Evolutionary conservation across 2,888 invertebrate genomes (phyloP).

Genomic region (Polylopha cassiicola): DNA sequence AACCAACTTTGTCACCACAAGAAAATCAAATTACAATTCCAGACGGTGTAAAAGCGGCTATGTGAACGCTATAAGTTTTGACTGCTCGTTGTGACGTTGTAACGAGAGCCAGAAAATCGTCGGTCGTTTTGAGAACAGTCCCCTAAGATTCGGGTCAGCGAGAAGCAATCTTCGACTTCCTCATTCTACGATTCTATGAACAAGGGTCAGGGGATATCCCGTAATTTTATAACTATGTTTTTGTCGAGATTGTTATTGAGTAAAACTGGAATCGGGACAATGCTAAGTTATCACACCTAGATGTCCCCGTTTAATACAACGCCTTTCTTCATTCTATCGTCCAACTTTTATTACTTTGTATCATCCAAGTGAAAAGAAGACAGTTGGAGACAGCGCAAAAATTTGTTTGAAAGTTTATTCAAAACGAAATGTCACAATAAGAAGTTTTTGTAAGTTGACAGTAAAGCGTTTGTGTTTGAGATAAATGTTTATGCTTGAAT

Average conservation of each 20-base stretch:
- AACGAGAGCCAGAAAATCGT: conserved; percentile 32
- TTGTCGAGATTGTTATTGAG: conserved; percentile 1
- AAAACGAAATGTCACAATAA: too few species aligned
- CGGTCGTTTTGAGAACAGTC: conserved; percentile 26
- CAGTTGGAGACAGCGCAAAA: not conserved
- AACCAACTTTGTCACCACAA: too few species aligned
- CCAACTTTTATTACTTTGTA: conserved; percentile 2
- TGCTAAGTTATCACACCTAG: too few species aligned
- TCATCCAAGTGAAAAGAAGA: conserved; percentile 7
- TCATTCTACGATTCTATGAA: conserved; percentile 28
- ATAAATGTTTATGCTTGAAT: too few species aligned
- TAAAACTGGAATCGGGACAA: too few species aligned
- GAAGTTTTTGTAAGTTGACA: too few species aligned
- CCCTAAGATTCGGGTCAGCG: conserved; percentile 23
- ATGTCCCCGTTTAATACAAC: too few species aligned
- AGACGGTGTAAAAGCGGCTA: too few species aligned
- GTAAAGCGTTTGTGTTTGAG: too few species aligned
- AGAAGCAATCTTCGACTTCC: conserved; percentile 33
- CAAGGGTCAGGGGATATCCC: conserved; percentile 29
- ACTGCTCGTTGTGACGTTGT: conserved; percentile 28
- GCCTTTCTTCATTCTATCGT: conserved; percentile 3
- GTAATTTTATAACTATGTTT: conserved; percentile 29
- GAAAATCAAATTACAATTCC: too few species aligned
- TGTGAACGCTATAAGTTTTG: conserved; percentile 27
- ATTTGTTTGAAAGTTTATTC: not conserved